Base-by-base conservation (phyloP, 1,140 invertebrate species). In the Drosophila busckii region DNA sequence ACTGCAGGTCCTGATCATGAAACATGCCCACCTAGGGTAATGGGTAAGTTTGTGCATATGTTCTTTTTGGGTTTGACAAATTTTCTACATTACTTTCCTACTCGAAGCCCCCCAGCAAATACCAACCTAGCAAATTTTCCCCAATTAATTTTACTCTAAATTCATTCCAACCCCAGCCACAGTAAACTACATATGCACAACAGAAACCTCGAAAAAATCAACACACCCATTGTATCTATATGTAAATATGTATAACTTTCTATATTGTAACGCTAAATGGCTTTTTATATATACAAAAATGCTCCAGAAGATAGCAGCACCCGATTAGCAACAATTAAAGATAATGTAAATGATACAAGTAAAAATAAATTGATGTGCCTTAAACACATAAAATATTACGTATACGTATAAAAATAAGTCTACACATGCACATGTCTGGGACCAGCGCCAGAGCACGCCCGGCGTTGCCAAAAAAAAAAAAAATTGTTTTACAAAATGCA, bases 1-100 rank as follows among this genome's bases (percentile, higher is more conserved):
- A 84, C 64, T 66, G 40, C 87, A 89, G 88, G 88, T 88, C 88
- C 88, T 55, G 88, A 89, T 69, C 84, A 88, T 84, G 86, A 86
- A 70, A 88, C 85, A 62, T 89, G 88, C 75, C 82, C 88, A 65
- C 86, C 88, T 55, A 70, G 84, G 62, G 76, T 86, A 44, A 80
- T 88, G 70, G 88, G 88, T 89, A 89, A 89, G 88, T 89, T 61
- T 75, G 60, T 55, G 67, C 58, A 41, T 60, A 48, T 70, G 53
- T 48, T 60, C n/a, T n/a, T n/a, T 26, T 37, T 41, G 53, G 59
- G 31, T 62, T 62, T n/a, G n/a, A n/a, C n/a, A n/a, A n/a, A 35
- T 50, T 50, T 19, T 44, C 22, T 37, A 40, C 40, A 37, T 25
- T 35, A 45, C 37, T 37, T 32, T 38, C 22, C 41, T 20, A 22